phyloP scores from a whole-genome alignment of 1,140 invertebrate genomes.

The Drosophila paulistorum region DNA sequence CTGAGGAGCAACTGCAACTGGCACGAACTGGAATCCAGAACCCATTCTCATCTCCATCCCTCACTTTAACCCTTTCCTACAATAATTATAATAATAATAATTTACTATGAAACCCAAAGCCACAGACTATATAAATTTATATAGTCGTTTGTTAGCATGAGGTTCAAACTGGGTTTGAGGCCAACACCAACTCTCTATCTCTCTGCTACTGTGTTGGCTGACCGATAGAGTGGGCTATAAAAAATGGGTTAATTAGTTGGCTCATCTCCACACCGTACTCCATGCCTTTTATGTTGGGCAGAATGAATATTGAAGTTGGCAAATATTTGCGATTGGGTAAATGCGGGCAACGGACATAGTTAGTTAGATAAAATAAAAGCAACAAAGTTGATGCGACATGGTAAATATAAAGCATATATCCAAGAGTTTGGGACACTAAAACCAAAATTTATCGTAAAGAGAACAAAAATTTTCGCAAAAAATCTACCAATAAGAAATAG shows the following conservation, averaged over 20 bases:
- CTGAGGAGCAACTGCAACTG: constrained; percentile 60
- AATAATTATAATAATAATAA: constrained; percentile 76
- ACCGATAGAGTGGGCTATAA: constrained; percentile 50
- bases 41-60: not conserved
- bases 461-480: no score
- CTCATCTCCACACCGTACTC: constrained; percentile 23
- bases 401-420: not conserved
- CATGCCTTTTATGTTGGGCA: constrained; percentile 18
- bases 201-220: constrained; percentile 31
- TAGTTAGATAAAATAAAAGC: not conserved
- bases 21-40: constrained; percentile 10
- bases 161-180: constrained; percentile 10
- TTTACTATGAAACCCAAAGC: constrained; percentile 69
- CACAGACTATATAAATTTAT: constrained; percentile 44
- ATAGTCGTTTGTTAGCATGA: not conserved
- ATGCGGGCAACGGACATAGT: constrained; percentile 11
- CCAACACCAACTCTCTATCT: constrained; percentile 13
- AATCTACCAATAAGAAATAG: no score
- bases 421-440: not conserved
- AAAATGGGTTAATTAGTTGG: constrained; percentile 70
- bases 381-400: constrained; percentile 1
- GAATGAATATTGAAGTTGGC: constrained; percentile 37
- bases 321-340: constrained; percentile 52
- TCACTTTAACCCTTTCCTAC: constrained; percentile 10
- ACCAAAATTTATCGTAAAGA: not conserved